A percentile compares a stretch with the other conserved stretches of the same genome.
Evolutionary conservation across 2,888 invertebrate species (phyloP).

Genomic region (Diogma glabrata): DNA sequence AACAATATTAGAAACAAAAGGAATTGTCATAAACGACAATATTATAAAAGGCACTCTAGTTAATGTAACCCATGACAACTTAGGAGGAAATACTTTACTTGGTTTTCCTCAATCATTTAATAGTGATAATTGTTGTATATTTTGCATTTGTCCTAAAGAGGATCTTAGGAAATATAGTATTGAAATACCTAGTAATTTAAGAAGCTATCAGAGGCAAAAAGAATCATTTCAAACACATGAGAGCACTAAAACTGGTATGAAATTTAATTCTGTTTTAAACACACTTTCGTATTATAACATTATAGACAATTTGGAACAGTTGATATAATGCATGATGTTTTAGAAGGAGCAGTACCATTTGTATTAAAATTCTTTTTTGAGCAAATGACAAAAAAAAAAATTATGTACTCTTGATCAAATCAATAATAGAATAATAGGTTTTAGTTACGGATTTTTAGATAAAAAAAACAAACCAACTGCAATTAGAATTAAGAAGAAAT

Average conservation of each 20-base stretch:
- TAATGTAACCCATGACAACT: constrained; percentile 7
- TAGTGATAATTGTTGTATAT: constrained; percentile 9
- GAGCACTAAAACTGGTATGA: neutral
- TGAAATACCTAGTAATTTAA: neutral
- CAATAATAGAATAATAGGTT: neutral
- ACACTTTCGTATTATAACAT: neutral
- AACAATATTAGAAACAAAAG: neutral
- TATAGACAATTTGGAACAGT: constrained; percentile 2
- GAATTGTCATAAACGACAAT: neutral
- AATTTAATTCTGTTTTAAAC: constrained; percentile 7
- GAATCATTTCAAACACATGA: neutral
- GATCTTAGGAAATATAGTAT: neutral
- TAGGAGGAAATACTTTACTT: constrained; percentile 9
- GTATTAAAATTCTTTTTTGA: constrained; percentile 1
- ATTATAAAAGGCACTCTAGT: neutral
- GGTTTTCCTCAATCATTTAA: constrained; percentile 11
- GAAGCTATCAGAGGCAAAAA: neutral
- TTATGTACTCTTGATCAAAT: neutral
- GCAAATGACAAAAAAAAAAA: neutral
- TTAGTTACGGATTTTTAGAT: constrained; percentile 4
- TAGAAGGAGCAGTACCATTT: constrained; percentile 10
- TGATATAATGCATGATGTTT: constrained; percentile 10
- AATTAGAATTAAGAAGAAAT: constrained; percentile 3
- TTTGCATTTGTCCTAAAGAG: neutral
- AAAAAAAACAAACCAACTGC: constrained; percentile 2